Evolutionary conservation across 1,140 invertebrate genomes (phyloP), one percentile per base, ranked within the genome.

Genomic region (Spodoptera frugiperda): DNA sequence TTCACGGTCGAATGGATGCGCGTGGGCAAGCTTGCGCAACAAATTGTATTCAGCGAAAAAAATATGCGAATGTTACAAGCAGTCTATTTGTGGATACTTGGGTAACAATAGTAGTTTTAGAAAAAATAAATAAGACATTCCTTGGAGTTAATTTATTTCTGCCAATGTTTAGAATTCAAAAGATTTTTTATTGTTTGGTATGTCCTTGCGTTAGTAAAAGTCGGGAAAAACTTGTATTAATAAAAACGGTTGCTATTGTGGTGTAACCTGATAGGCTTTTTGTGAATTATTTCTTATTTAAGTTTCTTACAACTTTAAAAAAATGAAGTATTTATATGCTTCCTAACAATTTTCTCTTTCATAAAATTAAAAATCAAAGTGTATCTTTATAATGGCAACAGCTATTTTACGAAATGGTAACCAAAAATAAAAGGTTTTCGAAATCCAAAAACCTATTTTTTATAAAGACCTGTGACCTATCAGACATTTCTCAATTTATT

Each of bases 1-100:
- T 73, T 61, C 76, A 73, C 70, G 76, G 68, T 72, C 25, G 25
- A 17, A 21, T 67, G 51, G 53, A 12, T 49, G 33, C 67, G 53
- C 30, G 39, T 30, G 76, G 59, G 68, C 57, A 51, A 30, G 15
- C 21, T 78, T 67, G 68, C 57, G 57, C 39, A 55, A 72, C 49
- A 53, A 48, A 72, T 33, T 25, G 15, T 49, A 25, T 49, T 49
- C 11, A 9, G 12, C 14, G 44, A 61, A 73, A 59, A 61, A 59
- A 49, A 9, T 30, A 12, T 49, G 15, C 33, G n/a, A 48, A 57
- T 39, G 17, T 55, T 72, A 21, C 30, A 39, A 17, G 2, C 25
- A n/a, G 12, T 9, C 33, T 55, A 54, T 72, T 72, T 72, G 53
- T 46, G n/a, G 49, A 67, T 44, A 55, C 17, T 57, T 46, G 2